These are phyloP conservation scores for Drosophila triauraria DNA, from an alignment of 1,140 invertebrate genomes.

Conservation along the genomic window DNA sequence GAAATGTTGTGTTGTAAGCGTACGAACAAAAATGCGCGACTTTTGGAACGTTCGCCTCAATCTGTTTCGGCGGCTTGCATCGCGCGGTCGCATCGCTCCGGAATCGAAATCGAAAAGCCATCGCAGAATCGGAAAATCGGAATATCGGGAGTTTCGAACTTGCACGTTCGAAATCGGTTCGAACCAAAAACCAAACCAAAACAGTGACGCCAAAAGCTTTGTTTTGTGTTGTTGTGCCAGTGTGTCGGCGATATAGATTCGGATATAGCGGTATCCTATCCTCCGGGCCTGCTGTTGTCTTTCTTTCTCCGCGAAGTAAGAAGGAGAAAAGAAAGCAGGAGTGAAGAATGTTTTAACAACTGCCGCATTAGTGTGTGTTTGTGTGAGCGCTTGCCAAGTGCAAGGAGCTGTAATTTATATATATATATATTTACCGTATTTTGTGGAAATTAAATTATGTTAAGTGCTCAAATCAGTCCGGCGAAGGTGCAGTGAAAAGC, in stretches of 20 bases:
- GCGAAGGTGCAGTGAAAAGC: constrained; percentile 56
- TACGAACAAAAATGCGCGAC: not conserved
- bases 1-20: not conserved
- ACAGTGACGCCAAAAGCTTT: constrained; percentile 24
- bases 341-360: constrained; percentile 50
- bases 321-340: constrained; percentile 43
- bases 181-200: constrained; percentile 27
- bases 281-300: constrained; percentile 42
- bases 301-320: constrained; percentile 40
- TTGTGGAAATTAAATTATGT: constrained; percentile 78
- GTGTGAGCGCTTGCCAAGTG: constrained; percentile 63
- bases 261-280: constrained; percentile 47
- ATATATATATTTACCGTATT: constrained; percentile 47
- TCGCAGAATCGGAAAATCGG: too few relatives aligned
- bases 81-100: constrained; percentile 7
- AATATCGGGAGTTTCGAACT: constrained; percentile 3
- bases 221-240: constrained; percentile 26
- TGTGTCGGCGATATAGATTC: constrained; percentile 38
- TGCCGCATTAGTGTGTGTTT: constrained; percentile 28
- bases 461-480: constrained; percentile 70
- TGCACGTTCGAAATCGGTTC: constrained; percentile 4
- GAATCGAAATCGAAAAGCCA: not conserved
- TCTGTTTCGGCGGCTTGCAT: not conserved
- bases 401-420: constrained; percentile 60
- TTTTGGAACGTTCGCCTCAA: not conserved